Base-by-base conservation (phyloP, 1,140 invertebrate genomes). In the Galleria mellonella region DNA sequence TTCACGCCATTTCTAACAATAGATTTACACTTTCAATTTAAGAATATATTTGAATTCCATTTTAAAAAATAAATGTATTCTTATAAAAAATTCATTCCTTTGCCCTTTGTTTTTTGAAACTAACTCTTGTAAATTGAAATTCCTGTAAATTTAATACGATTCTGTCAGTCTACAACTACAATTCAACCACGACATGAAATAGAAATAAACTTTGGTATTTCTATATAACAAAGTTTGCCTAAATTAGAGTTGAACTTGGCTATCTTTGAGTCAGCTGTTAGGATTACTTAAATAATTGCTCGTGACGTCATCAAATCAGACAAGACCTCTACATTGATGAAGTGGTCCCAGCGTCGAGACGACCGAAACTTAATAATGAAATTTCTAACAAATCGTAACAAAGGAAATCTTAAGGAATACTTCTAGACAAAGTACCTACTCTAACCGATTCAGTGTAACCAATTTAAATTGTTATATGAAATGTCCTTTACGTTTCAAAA, bases 351-450 rank as follows among this genome's bases (percentile, higher is more conserved):
- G 32, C 38, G 30, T 28, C 42, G 10, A 7, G 13, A 44, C 42
- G 36, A 44, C 36, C 32, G 42, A 29, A 40, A 47, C 38, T 41
- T 42, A 47, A 43, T 48, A 43, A 50, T 12, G 44, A 33, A 41
- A 55, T 51, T 41, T 33, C 45, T 52, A 42, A 51, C 51, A 46
- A 54, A 60, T 51, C 51, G 46, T 36, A 33, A 46, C 48, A 33
- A 23, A 49, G 42, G 30, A 30, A 42, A 23, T 23, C 17, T 23
- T 23, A 23, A 23, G 17, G 17, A 23, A 23, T 23, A 6, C 17
- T 23, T 23, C 17, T 23, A 23, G 17, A 23, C 17, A 23, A 23
- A 23, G 17, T 23, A 23, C 6, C 17, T 23, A 23, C 17, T 23
- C 17, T 23, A 23, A 23, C 17, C 17, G 17, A 23, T 23, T 23